Evolutionary conservation across 2,113 vertebrate genomes (phyloP).

Genomic region (Cettia cetti): DNA sequence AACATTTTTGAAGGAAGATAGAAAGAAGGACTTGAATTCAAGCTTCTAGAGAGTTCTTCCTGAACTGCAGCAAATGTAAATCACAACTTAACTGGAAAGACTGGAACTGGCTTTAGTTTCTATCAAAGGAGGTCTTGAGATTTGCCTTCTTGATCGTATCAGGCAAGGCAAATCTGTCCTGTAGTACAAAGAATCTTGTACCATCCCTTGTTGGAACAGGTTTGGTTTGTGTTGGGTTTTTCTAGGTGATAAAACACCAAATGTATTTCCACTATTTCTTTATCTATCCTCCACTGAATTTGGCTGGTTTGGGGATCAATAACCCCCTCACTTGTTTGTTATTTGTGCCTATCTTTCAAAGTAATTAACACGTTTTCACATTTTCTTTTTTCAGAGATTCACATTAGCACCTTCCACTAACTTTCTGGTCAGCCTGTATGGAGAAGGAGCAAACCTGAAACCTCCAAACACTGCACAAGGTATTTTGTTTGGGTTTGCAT

Average conservation of each 20-base stretch:
- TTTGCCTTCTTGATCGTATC: neutral
- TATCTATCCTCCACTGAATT: neutral
- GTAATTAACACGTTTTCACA: neutral
- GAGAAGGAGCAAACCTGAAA: neutral
- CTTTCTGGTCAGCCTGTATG: conserved; percentile 63
- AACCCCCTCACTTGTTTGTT: neutral
- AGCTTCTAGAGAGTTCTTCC: neutral
- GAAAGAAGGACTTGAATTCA: neutral
- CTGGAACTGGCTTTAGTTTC: neutral
- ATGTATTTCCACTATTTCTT: neutral
- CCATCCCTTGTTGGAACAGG: neutral
- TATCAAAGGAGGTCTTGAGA: neutral
- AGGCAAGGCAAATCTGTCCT: neutral
- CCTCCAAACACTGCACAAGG: conserved; percentile 26
- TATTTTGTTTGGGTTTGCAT: conserved; percentile 13
- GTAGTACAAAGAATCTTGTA: neutral
- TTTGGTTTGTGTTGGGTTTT: neutral
- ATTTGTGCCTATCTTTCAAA: neutral
- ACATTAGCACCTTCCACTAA: conserved; percentile 67
- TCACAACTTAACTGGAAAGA: neutral
- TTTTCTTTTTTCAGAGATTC: conserved; percentile 75
- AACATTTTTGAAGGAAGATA: neutral
- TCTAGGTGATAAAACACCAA: neutral
- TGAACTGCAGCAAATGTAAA: conserved; percentile 8
- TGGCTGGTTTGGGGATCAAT: neutral